These are phyloP conservation scores for Hecatera dysodea DNA, from an alignment of 2,888 invertebrate genomes.

Conservation along the genomic window DNA sequence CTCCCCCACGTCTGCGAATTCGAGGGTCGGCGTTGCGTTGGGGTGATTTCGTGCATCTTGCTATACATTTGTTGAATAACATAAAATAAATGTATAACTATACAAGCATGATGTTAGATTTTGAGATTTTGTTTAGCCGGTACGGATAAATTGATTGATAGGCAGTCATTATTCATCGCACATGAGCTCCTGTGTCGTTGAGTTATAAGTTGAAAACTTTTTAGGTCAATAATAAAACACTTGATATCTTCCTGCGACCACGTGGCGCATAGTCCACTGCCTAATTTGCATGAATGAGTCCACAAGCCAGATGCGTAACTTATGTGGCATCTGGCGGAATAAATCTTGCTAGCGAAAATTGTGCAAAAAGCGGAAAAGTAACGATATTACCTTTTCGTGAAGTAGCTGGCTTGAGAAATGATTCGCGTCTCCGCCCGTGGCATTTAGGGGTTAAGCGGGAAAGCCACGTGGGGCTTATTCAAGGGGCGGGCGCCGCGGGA, in stretches of 20 bases:
- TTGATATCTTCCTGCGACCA: slow-evolving; percentile 19
- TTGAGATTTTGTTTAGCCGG: neutral
- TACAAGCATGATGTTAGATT: slow-evolving; percentile 3
- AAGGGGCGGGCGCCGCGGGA: slow-evolving; percentile 18
- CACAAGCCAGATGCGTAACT: neutral
- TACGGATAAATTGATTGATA: neutral
- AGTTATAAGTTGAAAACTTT: no score
- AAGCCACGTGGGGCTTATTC: slow-evolving; percentile 23
- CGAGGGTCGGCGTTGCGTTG: slow-evolving; percentile 32
- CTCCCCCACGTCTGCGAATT: slow-evolving; percentile 41
- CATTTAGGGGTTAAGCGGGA: slow-evolving; percentile 35
- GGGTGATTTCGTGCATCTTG: slow-evolving; percentile 46
- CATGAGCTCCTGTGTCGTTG: neutral
- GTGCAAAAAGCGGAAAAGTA: slow-evolving; percentile 10
- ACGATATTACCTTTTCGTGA: slow-evolving; percentile 27
- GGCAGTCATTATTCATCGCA: slow-evolving; percentile 20
- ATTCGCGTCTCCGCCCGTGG: slow-evolving; percentile 17
- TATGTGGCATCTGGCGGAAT: neutral
- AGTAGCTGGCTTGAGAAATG: slow-evolving; percentile 17
- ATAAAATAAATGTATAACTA: slow-evolving; percentile 23
- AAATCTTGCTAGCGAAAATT: slow-evolving; percentile 9
- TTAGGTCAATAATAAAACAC: slow-evolving; percentile 19
- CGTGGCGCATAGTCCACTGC: slow-evolving; percentile 10
- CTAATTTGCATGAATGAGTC: slow-evolving; percentile 21
- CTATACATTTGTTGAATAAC: slow-evolving; percentile 34